A percentile compares a stretch with the other conserved stretches of the same genome.
These are phyloP conservation scores for Heliothis subflexa DNA, from an alignment of 1,140 invertebrate genomes.

Conservation along the genomic window DNA sequence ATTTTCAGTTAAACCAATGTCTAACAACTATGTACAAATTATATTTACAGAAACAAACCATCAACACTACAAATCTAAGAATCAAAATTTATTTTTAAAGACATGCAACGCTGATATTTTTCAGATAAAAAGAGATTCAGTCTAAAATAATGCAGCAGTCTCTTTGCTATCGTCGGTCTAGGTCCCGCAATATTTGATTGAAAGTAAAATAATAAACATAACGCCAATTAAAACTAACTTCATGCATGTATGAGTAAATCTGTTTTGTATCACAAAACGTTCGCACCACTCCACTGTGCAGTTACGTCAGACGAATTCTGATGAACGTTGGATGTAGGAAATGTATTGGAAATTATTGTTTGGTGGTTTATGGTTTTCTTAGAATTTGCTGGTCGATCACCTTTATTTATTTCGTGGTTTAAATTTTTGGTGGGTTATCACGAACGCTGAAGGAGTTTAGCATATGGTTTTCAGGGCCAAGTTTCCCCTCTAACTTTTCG, in stretches of 20 bases:
- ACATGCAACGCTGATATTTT: not conserved
- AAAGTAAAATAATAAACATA: conserved; percentile 53
- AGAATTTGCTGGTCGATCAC: too few species aligned
- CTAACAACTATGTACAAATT: too few species aligned
- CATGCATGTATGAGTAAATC: conserved; percentile 43
- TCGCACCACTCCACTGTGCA: not conserved
- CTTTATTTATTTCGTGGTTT: too few species aligned
- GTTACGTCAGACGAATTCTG: conserved; percentile 44
- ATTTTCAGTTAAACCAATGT: too few species aligned
- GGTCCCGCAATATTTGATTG: conserved; percentile 49
- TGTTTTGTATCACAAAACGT: conserved; percentile 51
- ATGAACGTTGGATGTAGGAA: conserved; percentile 3
- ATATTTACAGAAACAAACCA: too few species aligned
- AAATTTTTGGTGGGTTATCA: too few species aligned
- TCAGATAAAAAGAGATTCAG: not conserved
- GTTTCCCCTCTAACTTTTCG: too few species aligned
- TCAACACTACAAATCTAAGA: not conserved
- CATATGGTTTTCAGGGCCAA: too few species aligned
- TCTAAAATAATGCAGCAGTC: conserved; percentile 31
- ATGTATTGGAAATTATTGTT: conserved; percentile 7
- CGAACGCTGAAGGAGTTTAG: too few species aligned
- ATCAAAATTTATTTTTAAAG: not conserved
- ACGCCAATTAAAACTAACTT: conserved; percentile 55
- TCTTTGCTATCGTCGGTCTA: not conserved
- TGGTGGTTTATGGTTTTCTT: not conserved